Percentiles rank a stretch among this genome's conserved stretches.
Evolutionary conservation across 2,113 vertebrate species (phyloP).

Genomic region (Anoura caudifer): DNA sequence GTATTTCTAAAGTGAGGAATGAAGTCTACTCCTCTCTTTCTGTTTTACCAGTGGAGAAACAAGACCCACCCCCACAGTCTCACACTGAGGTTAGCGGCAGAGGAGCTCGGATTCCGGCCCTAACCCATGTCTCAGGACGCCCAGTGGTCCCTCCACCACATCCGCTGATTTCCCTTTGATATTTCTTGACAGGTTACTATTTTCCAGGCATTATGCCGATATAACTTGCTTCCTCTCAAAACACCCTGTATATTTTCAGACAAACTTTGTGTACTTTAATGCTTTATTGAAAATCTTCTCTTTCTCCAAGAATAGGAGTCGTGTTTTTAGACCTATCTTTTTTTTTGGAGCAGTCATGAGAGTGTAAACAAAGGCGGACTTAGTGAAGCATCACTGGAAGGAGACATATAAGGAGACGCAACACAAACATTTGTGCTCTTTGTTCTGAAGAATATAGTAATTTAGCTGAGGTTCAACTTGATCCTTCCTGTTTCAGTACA

Average conservation of each 20-base stretch:
- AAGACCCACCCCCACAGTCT: neutral
- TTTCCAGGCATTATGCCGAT: neutral
- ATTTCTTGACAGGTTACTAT: neutral
- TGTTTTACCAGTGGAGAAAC: neutral
- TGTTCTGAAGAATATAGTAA: neutral
- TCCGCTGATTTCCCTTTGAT: neutral
- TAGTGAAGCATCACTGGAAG: neutral
- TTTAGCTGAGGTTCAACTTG: neutral
- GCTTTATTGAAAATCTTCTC: neutral
- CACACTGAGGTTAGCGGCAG: neutral
- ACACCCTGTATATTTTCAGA: neutral
- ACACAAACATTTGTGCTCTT: neutral
- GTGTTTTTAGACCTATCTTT: neutral
- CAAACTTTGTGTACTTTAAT: neutral
- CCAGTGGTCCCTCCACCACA: accelerated
- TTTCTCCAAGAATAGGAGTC: neutral
- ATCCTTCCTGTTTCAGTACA: neutral
- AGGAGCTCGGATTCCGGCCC: neutral
- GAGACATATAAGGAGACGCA: neutral
- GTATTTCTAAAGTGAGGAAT: neutral
- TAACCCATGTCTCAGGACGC: neutral
- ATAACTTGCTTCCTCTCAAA: neutral
- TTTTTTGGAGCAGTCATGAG: neutral
- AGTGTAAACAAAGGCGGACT: neutral
- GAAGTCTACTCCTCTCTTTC: neutral